A percentile compares a stretch with the other conserved stretches of the same genome.
Evolutionary conservation across 2,113 vertebrate species (phyloP).

Genomic region (Hippocampus comes): DNA sequence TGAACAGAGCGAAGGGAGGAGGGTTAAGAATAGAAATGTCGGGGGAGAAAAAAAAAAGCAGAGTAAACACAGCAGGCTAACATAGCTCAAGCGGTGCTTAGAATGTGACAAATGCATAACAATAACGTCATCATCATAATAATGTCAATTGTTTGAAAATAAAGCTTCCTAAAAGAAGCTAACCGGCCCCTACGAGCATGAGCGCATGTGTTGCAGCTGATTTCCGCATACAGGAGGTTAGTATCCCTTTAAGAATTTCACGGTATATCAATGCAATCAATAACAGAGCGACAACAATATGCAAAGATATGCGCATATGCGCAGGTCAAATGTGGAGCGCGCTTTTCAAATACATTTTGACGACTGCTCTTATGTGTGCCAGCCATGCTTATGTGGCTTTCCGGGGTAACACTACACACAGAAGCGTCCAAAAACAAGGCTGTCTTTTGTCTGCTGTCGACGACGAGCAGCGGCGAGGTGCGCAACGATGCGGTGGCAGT

Average conservation of each 20-base stretch:
- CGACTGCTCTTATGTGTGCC: slow-evolving; percentile 72
- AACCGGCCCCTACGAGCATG: slow-evolving; percentile 8
- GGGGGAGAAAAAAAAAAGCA: slow-evolving; percentile 41
- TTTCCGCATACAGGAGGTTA: slow-evolving; percentile 68
- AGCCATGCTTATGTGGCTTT: slow-evolving; percentile 50
- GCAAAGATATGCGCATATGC: slow-evolving; percentile 78
- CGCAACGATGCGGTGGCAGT: slow-evolving; percentile 71
- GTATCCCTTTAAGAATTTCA: slow-evolving; percentile 75
- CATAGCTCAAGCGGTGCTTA: slow-evolving; percentile 2
- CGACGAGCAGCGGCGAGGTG: slow-evolving; percentile 70
- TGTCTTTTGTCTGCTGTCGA: slow-evolving; percentile 73
- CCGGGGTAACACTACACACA: slow-evolving; percentile 21
- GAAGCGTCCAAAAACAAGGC: slow-evolving; percentile 52
- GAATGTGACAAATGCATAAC: slow-evolving; percentile 6
- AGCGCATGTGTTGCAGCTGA: slow-evolving; percentile 38
- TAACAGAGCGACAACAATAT: slow-evolving; percentile 76
- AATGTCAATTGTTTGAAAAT: slow-evolving; percentile 6
- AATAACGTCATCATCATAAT: not conserved
- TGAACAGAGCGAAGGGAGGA: slow-evolving; percentile 63
- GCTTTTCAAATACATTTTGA: slow-evolving; percentile 77
- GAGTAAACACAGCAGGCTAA: slow-evolving; percentile 33
- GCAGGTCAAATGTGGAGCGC: slow-evolving; percentile 77
- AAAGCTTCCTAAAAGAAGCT: slow-evolving; percentile 23
- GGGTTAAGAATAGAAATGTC: slow-evolving; percentile 67
- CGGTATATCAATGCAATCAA: slow-evolving; percentile 76